phyloP scores from a whole-genome alignment of 2,113 vertebrate species.

The Pomatorhinus ruficollis region DNA sequence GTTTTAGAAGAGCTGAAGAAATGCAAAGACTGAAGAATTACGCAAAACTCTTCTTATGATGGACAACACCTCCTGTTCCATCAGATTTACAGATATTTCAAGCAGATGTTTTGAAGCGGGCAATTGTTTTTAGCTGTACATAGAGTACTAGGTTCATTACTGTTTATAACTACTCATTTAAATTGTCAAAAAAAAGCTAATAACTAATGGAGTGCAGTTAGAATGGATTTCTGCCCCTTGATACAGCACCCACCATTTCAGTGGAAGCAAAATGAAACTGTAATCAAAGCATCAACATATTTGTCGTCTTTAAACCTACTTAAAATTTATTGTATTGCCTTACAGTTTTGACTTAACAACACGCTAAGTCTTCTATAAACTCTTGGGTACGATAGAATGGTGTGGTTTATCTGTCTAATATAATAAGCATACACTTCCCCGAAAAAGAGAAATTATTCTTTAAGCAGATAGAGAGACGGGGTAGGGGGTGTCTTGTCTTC shows the following conservation, averaged over 20 bases:
- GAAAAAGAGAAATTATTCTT: not conserved
- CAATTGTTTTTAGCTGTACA: not conserved
- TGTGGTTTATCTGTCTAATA: not conserved
- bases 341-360: not conserved
- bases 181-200: not conserved
- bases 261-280: not conserved
- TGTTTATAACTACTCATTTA: not conserved
- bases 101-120: not conserved
- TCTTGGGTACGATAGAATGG: not conserved
- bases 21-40: not conserved
- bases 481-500: fast-evolving
- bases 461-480: not conserved
- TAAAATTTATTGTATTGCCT: not conserved
- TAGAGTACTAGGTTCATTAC: not conserved
- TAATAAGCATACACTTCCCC: not conserved
- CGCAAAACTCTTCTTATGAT: not conserved
- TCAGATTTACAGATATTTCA: not conserved
- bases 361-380: not conserved
- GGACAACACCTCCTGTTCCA: not conserved
- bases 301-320: not conserved
- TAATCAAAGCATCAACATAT: not conserved
- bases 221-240: not conserved
- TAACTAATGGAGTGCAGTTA: not conserved
- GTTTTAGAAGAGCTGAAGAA: not conserved
- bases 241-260: not conserved